phyloP scores from a whole-genome alignment of 1,140 invertebrate genomes.

The Diabrotica virgifera region DNA sequence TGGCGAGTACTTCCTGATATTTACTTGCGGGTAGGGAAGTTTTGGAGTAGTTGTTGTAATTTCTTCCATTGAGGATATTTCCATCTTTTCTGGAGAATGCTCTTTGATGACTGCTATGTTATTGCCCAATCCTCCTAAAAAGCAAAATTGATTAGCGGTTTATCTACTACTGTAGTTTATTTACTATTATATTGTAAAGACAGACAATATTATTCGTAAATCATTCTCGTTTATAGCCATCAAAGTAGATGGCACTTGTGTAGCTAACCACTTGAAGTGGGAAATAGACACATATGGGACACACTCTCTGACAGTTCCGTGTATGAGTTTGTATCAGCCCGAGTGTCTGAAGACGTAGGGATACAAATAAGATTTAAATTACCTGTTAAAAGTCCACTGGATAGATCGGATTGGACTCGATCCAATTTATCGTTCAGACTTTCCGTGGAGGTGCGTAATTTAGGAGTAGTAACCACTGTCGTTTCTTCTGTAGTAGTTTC shows the following conservation, averaged over 20 bases:
- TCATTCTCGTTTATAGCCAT: no score
- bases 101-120: slow-evolving; percentile 59
- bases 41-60: slow-evolving; percentile 19
- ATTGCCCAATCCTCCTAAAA: slow-evolving; percentile 45
- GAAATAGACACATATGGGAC: no score
- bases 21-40: slow-evolving; percentile 39
- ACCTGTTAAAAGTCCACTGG: slow-evolving; percentile 68
- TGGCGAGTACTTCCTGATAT: slow-evolving; percentile 66
- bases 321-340: no score
- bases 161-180: no score
- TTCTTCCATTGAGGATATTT: slow-evolving; percentile 26
- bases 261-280: no score
- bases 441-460: slow-evolving; percentile 62
- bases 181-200: no score
- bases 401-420: slow-evolving; percentile 76
- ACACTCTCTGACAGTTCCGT: no score
- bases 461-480: slow-evolving; percentile 38
- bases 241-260: no score
- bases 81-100: slow-evolving; percentile 54
- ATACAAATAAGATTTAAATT: background rate
- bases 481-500: slow-evolving; percentile 35
- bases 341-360: no score
- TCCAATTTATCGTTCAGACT: slow-evolving; percentile 83
- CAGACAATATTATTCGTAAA: no score
- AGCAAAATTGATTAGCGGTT: background rate